Evolutionary conservation across 2,113 vertebrate species (phyloP).

Genomic region (Sigmodon hispidus): DNA sequence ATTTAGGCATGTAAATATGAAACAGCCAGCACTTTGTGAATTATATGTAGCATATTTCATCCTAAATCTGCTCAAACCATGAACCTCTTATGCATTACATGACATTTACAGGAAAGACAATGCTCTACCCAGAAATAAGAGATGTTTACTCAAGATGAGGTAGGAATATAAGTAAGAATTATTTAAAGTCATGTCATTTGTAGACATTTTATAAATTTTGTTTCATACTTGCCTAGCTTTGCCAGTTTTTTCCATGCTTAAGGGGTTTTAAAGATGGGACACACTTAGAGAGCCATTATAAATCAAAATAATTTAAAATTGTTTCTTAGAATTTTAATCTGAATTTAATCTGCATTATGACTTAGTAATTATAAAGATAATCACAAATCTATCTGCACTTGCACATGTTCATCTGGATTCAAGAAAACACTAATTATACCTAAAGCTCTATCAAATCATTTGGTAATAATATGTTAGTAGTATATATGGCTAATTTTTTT

Average conservation of each 20-base stretch:
- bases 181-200: slow-evolving; percentile 40
- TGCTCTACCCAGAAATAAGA: slow-evolving; percentile 73
- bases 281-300: background rate
- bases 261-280: background rate
- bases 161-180: slow-evolving; percentile 59
- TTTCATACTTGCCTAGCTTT: background rate
- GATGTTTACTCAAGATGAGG: slow-evolving; percentile 73
- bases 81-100: slow-evolving; percentile 72
- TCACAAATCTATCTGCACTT: background rate
- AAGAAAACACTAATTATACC: background rate
- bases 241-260: background rate
- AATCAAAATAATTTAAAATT: background rate
- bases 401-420: background rate
- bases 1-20: slow-evolving; percentile 83
- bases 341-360: too few species aligned
- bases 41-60: slow-evolving; percentile 73
- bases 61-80: slow-evolving; percentile 69
- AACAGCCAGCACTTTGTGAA: slow-evolving; percentile 80
- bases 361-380: background rate
- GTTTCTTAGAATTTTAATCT: slow-evolving; percentile 35
- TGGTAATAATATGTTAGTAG: background rate
- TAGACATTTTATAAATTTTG: slow-evolving; percentile 15
- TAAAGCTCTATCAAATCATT: background rate
- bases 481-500: background rate
- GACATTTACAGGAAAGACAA: slow-evolving; percentile 74